Percentiles rank a stretch among this genome's conserved stretches.
These are phyloP conservation scores for Drosophila robusta DNA, from an alignment of 2,888 invertebrate species.

Conservation along the genomic window DNA sequence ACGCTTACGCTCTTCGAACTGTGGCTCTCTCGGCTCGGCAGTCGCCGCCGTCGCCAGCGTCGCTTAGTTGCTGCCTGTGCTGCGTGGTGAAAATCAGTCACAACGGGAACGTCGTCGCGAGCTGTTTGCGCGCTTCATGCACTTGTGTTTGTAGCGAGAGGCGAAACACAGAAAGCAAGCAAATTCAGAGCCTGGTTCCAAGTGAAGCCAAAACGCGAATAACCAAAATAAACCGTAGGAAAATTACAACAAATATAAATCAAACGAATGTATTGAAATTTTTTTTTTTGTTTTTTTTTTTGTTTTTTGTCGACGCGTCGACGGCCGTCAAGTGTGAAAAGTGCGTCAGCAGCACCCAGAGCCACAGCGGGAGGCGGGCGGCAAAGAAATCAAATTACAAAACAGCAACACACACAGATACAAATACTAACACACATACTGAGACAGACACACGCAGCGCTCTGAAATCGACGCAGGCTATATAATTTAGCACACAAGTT, in stretches of 20 bases:
- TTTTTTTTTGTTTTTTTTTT: constrained; percentile 17
- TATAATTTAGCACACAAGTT: constrained; percentile 80
- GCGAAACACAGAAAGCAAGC: constrained; percentile 50
- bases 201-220: constrained; percentile 24
- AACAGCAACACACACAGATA: constrained; percentile 68
- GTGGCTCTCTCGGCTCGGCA: constrained; percentile 13
- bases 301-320: constrained; percentile 17
- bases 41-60: constrained; percentile 25
- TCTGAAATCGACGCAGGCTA: constrained; percentile 66
- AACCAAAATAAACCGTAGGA: constrained; percentile 39
- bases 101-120: constrained; percentile 86
- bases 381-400: constrained; percentile 79
- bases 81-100: constrained; percentile 85
- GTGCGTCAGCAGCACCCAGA: constrained; percentile 65
- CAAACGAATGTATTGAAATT: constrained; percentile 28
- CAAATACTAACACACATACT: constrained; percentile 20
- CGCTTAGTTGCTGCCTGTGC: constrained; percentile 50
- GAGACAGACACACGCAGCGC: constrained; percentile 46
- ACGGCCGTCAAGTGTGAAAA: constrained; percentile 46
- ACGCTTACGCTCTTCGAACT: constrained; percentile 11
- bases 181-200: constrained; percentile 29
- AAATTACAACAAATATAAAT: constrained; percentile 12
- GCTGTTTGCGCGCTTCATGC: constrained; percentile 82
- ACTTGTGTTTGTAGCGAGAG: constrained; percentile 70
- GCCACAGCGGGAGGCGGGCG: constrained; percentile 55